Evolutionary conservation across 2,888 invertebrate species (phyloP), one percentile per base, ranked within the genome.

Genomic region (Pollenia amentaria): DNA sequence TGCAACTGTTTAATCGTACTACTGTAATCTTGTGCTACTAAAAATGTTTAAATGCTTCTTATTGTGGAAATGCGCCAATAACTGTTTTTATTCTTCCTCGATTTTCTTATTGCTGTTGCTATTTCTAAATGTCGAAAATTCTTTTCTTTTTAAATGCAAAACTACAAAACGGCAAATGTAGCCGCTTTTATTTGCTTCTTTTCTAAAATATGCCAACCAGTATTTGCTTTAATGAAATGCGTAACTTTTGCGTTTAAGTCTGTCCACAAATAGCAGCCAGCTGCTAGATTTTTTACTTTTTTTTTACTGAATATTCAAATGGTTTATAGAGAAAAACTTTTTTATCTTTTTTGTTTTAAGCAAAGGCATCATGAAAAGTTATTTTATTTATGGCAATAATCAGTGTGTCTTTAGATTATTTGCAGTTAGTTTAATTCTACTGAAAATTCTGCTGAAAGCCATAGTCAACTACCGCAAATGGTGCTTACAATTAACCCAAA

Each of bases 371-470:
- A 44, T 57, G 55, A 18, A 44, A 48, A 64, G 29, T 53, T 78
- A 65, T 77, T 76, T 81, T 76, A 72, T 85, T 85, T 81, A 85
- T 85, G 76, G 76, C 72, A 72, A 70, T 81, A 77, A 77, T 70
- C 76, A 46, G 6, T 53, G 3, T 21, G 60, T 62, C 62, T 53
- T 69, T 42, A 62, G 82, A 69, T 76, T 18, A 62, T 70, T 76
- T 76, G 44, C 21, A 11, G 55, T 64, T 73, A 48, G 46, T 48
- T 60, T 40, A 69, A 67, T 14, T 60, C 57, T 46, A 14, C 46
- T n/a, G n/a, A 51, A 62, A 51, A 62, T 62, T 51, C 21, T 78
- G n/a, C 11, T 9, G 4, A 11, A 79, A 21, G 48, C 16, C 40
- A n/a, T 65, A 55, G 46, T 81, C n/a, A 73, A 51, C 75, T 55